A percentile compares a stretch with the other conserved stretches of the same genome.
phyloP scores from a whole-genome alignment of 2,888 invertebrate species.

The Mamestra brassicae region DNA sequence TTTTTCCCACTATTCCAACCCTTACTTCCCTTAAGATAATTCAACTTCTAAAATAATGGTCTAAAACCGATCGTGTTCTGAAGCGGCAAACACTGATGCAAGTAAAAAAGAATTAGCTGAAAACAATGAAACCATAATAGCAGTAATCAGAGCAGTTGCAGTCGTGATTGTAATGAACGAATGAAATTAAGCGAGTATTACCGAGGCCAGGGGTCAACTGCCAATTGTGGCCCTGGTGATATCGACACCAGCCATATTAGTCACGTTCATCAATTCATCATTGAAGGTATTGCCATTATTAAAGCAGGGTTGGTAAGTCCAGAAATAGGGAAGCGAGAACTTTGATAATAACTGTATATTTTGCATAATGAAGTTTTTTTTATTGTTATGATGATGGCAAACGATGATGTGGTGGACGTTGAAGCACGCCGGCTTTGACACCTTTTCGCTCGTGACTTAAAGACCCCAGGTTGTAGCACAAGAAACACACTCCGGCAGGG shows the following conservation, averaged over 20 bases:
- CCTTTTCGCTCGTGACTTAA: no score
- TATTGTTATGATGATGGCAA: no score
- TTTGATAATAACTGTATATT: no score
- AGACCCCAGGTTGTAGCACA: no score
- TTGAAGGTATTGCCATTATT: no score
- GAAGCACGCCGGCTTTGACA: no score
- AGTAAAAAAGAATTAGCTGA: not conserved
- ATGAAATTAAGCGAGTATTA: conserved; percentile 35
- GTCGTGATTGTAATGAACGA: conserved; percentile 16
- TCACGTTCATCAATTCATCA: not conserved
- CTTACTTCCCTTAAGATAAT: not conserved
- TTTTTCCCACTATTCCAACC: not conserved
- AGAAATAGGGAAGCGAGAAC: no score
- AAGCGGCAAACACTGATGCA: not conserved
- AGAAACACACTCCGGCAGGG: no score
- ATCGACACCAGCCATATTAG: conserved; percentile 16
- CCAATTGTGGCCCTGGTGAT: conserved; percentile 36
- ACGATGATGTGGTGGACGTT: no score
- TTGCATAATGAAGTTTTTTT: no score
- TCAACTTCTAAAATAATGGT: not conserved
- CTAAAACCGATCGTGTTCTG: not conserved
- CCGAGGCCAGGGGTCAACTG: conserved; percentile 45
- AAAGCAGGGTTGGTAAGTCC: no score
- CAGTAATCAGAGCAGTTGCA: conserved; percentile 27
- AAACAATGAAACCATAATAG: conserved; percentile 14